Conservation (phyloP, 2,113 vertebrate genomes). For the Gymnogyps californianus region DNA sequence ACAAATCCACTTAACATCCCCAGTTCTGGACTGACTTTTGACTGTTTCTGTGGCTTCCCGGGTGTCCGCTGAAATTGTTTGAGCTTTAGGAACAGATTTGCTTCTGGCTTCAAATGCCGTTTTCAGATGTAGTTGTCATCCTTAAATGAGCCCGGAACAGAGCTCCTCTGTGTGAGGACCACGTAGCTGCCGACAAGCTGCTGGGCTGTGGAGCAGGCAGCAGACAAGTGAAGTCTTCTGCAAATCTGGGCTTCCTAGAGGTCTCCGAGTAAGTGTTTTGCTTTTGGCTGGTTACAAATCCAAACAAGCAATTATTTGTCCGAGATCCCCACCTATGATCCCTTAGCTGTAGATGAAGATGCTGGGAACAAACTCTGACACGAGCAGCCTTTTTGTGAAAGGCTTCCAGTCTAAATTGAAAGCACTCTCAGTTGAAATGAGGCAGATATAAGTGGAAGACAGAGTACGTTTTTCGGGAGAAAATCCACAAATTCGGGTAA, state of each 20-base stretch:
- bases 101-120: not conserved
- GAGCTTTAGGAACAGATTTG: constrained; percentile 46
- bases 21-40: not conserved
- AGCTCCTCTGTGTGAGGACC: not conserved
- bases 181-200: not conserved
- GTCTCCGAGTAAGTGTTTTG: not conserved
- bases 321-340: fast-evolving
- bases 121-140: not conserved
- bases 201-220: not conserved
- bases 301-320: not conserved
- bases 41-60: constrained; percentile 22
- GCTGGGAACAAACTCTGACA: not conserved
- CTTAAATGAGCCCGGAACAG: not conserved
- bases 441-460: fast-evolving
- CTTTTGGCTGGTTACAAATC: not conserved
- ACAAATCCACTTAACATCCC: constrained; percentile 32
- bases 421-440: not conserved
- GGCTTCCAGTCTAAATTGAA: not conserved
- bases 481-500: not conserved
- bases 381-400: not conserved
- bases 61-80: not conserved
- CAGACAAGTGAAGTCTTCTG: not conserved
- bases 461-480: not conserved
- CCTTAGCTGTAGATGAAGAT: not conserved
- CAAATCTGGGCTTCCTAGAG: not conserved